Base-by-base conservation (phyloP, 1,140 invertebrate genomes). In the Leptestheria dahalacensis region DNA sequence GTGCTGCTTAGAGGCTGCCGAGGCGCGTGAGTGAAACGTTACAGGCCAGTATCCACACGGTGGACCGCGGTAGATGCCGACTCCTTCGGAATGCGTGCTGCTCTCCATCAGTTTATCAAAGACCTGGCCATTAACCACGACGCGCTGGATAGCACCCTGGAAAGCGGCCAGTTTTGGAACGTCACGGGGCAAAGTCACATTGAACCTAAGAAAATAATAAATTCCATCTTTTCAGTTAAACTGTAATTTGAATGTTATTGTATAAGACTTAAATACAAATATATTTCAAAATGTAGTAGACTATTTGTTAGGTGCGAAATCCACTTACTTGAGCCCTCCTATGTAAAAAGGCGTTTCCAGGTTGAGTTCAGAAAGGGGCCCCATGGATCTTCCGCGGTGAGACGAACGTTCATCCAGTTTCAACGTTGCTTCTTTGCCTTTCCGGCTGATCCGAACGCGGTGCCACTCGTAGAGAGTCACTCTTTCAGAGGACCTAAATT, bases 291-390 rank as follows among this genome's bases (percentile, higher is more conserved):
- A 23, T 49, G n/a, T n/a, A n/a, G n/a, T n/a, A n/a, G n/a, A n/a
- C n/a, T n/a, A n/a, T n/a, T n/a, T n/a, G n/a, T n/a, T n/a, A n/a
- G n/a, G n/a, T n/a, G n/a, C n/a, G n/a, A n/a, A n/a, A n/a, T n/a
- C n/a, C n/a, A n/a, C n/a, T 11, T 72, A 86, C 84, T 82, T 82
- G 60, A 87, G 78, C 21, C 88, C 89, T 65, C 90, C 91, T 62
- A 95, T 76, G 66, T 84, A 92, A 18, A 93, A 73, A 20, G 85
- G 84, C 64, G 85, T 77, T 59, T 86, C 84, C 15, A 95, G 73
- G 73, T 92, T 91, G 15, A 93, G 75, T 67, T 91, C 86, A 10
- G 82, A 85, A 3, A 91, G 74, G 11, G 83, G 79, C 60, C 82
- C 82, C 63, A 86, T 78, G 1, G 86, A 87, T 64, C 78, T 72